A percentile compares a stretch with the other conserved stretches of the same genome.
Conservation (phyloP, 2,113 vertebrate species). For the Harpagus bidentatus region DNA sequence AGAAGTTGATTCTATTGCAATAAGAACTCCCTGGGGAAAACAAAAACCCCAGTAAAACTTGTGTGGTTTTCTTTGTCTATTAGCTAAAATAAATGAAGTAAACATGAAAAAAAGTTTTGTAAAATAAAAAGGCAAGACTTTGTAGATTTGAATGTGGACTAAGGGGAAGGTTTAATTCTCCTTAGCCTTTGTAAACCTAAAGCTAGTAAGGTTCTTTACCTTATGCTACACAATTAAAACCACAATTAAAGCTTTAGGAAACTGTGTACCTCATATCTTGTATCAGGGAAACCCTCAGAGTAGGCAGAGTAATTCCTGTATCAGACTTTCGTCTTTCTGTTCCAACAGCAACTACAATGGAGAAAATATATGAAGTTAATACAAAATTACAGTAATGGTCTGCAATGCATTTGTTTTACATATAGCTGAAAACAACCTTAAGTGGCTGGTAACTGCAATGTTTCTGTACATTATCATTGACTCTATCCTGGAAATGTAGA, state of each 20-base stretch:
- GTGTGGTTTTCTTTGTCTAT: not conserved
- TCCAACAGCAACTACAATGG: slow-evolving; percentile 72
- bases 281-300: slow-evolving; percentile 82
- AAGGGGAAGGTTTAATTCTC: not conserved
- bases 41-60: not conserved
- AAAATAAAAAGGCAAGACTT: not conserved
- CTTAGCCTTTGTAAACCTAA: not conserved
- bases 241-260: not conserved
- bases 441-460: not conserved
- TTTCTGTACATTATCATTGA: not conserved
- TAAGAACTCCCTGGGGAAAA: not conserved
- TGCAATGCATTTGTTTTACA: not conserved
- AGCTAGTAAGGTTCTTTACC: not conserved
- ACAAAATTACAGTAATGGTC: not conserved
- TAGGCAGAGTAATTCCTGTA: slow-evolving; percentile 75
- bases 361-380: not conserved
- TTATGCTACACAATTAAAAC: not conserved
- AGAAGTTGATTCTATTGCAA: not conserved
- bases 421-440: not conserved
- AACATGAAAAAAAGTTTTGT: not conserved
- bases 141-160: not conserved
- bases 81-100: not conserved
- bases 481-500: not conserved
- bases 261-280: slow-evolving; percentile 92
- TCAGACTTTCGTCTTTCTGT: slow-evolving; percentile 80